Evolutionary conservation across 2,888 invertebrate species (phyloP).

Genomic region (Ischnus inquisitorius): DNA sequence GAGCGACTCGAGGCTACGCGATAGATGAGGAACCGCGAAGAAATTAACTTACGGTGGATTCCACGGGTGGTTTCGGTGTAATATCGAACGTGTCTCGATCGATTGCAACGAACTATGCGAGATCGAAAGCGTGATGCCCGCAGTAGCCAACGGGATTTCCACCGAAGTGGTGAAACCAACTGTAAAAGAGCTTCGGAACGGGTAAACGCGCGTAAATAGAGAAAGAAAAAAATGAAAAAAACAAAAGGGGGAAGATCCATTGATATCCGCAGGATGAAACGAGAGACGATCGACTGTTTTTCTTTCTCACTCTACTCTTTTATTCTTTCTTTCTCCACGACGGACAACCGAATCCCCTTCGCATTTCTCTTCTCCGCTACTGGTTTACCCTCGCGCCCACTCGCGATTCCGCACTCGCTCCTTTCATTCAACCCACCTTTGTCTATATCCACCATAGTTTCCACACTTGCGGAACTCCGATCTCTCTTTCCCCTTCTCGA

Average conservation of each 20-base stretch:
- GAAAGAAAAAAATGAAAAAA: conserved; percentile 8
- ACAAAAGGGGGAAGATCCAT: conserved; percentile 2
- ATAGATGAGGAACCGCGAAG: neutral
- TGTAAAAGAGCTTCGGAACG: conserved; percentile 33
- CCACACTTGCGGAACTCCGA: conserved; percentile 38
- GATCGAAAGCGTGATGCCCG: conserved; percentile 11
- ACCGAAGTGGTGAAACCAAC: conserved; percentile 28
- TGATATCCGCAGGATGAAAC: conserved; percentile 15
- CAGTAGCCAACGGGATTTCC: neutral
- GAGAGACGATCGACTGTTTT: conserved; percentile 35
- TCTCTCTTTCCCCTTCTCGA: conserved; percentile 12
- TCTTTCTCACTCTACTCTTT: conserved; percentile 12
- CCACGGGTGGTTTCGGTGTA: neutral
- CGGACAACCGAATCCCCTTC: conserved; percentile 25
- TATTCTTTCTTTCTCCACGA: conserved; percentile 21
- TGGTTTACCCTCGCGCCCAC: conserved; percentile 25
- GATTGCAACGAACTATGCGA: conserved; percentile 3
- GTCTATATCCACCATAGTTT: conserved; percentile 51
- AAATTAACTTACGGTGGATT: neutral
- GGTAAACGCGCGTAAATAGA: conserved; percentile 28
- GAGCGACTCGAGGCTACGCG: neutral
- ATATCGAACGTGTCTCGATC: conserved; percentile 4
- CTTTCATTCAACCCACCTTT: conserved; percentile 61
- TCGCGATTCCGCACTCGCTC: conserved; percentile 26
- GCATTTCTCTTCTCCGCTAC: neutral